Base-by-base conservation (phyloP, 2,888 invertebrate species). In the Norana najaformis region DNA sequence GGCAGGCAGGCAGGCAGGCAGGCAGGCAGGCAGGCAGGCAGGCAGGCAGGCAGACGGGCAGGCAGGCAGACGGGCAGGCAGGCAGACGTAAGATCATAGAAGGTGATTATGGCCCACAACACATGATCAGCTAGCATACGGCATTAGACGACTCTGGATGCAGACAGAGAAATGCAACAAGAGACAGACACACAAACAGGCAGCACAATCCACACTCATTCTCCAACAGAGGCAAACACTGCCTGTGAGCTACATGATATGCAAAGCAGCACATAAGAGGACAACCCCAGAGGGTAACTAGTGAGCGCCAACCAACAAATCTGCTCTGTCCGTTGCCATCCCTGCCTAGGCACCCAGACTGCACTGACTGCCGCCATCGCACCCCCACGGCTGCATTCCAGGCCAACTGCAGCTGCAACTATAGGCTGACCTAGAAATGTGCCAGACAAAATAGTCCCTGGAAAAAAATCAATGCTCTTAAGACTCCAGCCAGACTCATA, bases 361-460 rank as follows among this genome's bases (percentile, higher is more conserved):
- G 69, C 69, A 69, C 69, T 69, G 69, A 69, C 69, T n/a, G 69
- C 30, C 69, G 11, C 69, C 3, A n/a, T 2, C 69, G n/a, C 69
- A n/a, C 16, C 4, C 69, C 41, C 13, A 18, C 14, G 13, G 47
- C n/a, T 69, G 69, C 69, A 69, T 69, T 69, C 69, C 69, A 69
- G 69, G 69, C 69, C 69, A 69, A 30, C 69, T n/a, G 30, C n/a
- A 69, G 30, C 69, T 69, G 69, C 69, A 69, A 69, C 69, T 8
- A 53, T 18, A 69, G 69, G 69, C 30, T 69, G 69, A 69, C 69
- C 69, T n/a, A 30, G 69, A 69, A 69, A 69, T n/a, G n/a, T n/a
- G n/a, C 69, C 69, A 69, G 69, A 69, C 69, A n/a, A 69, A 69
- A 69, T 69, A 69, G 69, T 69, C 69, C 69, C 69, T 69, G 69